Evolutionary conservation across 1,140 invertebrate genomes (phyloP), one percentile per base, ranked within the genome.

Genomic region (Tribolium castaneum): DNA sequence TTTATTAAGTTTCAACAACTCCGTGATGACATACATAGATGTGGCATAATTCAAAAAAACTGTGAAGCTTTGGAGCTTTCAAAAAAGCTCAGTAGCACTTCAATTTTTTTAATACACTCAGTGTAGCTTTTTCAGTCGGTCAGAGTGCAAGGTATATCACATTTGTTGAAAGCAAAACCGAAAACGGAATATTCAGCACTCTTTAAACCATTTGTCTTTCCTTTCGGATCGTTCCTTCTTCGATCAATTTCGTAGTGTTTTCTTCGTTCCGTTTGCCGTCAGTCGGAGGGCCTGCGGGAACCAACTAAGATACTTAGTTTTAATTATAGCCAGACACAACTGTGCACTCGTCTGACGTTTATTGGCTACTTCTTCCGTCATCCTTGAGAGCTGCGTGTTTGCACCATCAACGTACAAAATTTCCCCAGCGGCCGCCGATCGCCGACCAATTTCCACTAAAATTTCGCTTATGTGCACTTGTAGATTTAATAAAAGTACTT

Each of bases 261-360:
- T 51, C 16, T 19, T 19, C 16, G 16, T 19, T 19, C 2, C 16
- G 39, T 72, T 51, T 39, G 6, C 54, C 54, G 77, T 76, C 52
- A 76, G 66, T 75, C 75, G 54, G 50, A 78, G 16, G 50, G 22
- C 77, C 35, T 74, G 45, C 49, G 73, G 62, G 56, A 78, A 75
- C 66, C 71, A 56, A 70, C 77, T 70, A 73, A 72, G 81, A 83
- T 82, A 83, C 83, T 83, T 83, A 80, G 80, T 83, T 83, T 83
- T 83, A 83, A 83, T 83, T 83, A 82, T 82, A 80, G 56, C 77
- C 79, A 82, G 78, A 81, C 82, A 78, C 45, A 77, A 79, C 75
- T 77, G 75, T 66, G 77, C 59, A 49, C 70, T 35, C 52, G 72
- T 62, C 78, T 82, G 81, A 83, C 81, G 75, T 82, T 82, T 83